phyloP scores from a whole-genome alignment of 1,140 invertebrate species.

The Trichogramma pretiosum region DNA sequence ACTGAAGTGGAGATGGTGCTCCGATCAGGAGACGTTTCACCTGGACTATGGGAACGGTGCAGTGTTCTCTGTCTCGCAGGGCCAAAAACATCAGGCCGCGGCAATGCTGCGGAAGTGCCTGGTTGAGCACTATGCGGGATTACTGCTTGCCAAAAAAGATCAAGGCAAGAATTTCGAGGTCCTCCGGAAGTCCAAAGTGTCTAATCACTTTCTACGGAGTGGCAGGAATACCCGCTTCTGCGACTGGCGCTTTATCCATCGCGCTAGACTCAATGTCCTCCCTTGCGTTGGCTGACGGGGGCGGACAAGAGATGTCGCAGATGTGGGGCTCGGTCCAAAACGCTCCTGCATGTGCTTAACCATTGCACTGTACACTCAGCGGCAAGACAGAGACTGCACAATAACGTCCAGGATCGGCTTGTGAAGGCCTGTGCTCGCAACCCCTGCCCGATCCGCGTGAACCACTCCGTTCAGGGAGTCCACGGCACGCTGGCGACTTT shows the following conservation, averaged over 20 bases:
- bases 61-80: neutral
- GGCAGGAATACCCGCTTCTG: neutral
- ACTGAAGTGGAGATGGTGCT: too few species aligned
- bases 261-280: neutral
- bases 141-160: neutral
- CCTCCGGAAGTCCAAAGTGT: too few species aligned
- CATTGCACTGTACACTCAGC: too few species aligned
- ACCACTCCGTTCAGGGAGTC: too few species aligned
- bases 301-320: neutral
- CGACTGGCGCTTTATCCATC: neutral
- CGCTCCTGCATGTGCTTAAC: too few species aligned
- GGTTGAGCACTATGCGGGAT: too few species aligned
- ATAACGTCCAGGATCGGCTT: too few species aligned
- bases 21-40: neutral
- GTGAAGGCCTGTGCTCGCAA: neutral
- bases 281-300: neutral
- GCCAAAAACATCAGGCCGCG: neutral
- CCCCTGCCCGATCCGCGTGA: neutral
- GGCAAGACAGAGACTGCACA: neutral
- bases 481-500: too few species aligned
- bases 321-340: neutral
- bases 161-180: neutral
- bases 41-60: neutral
- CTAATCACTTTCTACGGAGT: neutral
- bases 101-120: neutral